Evolutionary conservation across 2,797 vertebrate genomes (phyloP).

Genomic region (Sylvilagus floridanus): DNA sequence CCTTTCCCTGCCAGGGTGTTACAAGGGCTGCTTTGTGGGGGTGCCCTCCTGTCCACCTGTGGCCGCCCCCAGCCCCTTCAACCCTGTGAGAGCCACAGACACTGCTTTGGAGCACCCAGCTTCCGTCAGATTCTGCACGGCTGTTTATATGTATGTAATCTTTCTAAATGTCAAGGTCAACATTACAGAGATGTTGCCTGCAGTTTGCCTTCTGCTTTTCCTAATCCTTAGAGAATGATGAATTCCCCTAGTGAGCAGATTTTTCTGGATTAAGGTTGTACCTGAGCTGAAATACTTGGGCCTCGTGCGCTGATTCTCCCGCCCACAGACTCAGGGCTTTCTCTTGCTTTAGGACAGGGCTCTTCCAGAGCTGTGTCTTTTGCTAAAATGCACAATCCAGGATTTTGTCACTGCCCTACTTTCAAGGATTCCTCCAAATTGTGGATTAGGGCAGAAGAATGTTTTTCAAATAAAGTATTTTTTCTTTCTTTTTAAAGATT

Average conservation of each 20-base stretch:
- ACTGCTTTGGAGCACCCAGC: background rate
- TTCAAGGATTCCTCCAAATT: background rate
- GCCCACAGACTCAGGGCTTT: background rate
- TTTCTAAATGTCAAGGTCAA: constrained; percentile 5
- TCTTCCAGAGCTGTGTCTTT: background rate
- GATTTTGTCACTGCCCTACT: background rate
- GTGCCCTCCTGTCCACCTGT: background rate
- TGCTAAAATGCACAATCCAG: constrained; percentile 15
- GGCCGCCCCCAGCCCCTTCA: too few species aligned
- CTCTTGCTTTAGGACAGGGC: background rate
- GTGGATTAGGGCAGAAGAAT: background rate
- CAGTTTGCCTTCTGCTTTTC: constrained; percentile 24
- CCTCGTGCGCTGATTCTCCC: background rate
- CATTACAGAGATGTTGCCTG: background rate
- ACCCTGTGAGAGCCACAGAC: background rate
- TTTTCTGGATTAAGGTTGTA: background rate
- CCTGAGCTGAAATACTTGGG: background rate
- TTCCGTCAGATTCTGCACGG: background rate
- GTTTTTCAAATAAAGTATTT: background rate
- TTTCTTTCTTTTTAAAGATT: too few species aligned
- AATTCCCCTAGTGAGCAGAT: background rate
- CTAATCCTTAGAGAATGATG: background rate
- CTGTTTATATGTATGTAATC: background rate
- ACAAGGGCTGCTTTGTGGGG: background rate
- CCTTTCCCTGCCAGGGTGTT: background rate